These are phyloP conservation scores for Oreotrochilus melanogaster DNA, from an alignment of 2,113 vertebrate species.

Conservation along the genomic window DNA sequence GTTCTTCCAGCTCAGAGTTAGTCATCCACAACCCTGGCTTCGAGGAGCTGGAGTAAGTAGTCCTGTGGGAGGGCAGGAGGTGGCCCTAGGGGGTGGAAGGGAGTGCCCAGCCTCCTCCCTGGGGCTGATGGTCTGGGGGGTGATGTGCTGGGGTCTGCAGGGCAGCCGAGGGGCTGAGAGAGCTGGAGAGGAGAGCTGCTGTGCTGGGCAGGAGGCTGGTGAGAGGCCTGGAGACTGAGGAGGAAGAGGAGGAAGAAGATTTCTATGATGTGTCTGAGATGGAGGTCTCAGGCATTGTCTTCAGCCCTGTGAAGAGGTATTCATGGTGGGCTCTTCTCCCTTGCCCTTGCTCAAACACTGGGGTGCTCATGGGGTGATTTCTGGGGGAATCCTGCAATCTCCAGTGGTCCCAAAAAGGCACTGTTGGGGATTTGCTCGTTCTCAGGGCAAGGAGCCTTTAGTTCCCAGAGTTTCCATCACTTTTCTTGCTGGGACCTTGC, in stretches of 20 bases:
- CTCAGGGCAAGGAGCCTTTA: not conserved
- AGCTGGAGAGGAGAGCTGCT: constrained; percentile 79
- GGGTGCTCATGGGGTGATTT: not conserved
- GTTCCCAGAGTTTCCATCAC: not conserved
- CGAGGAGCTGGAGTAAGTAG: constrained; percentile 83
- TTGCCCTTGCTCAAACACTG: not conserved
- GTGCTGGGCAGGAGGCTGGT: constrained; percentile 83
- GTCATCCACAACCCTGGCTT: constrained; percentile 86
- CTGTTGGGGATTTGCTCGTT: not conserved
- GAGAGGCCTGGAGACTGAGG: constrained; percentile 76
- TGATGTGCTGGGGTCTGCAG: not conserved
- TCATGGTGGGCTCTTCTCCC: not conserved
- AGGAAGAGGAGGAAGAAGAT: constrained; percentile 79
- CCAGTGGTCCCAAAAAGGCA: not conserved
- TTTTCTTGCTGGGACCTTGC: not conserved
- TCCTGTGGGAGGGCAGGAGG: too few species aligned
- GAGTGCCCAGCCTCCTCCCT: rapidly evolving
- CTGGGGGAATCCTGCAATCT: not conserved
- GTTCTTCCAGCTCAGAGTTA: constrained; percentile 77
- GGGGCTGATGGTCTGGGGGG: rapidly evolving
- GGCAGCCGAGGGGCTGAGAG: not conserved
- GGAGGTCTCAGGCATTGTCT: constrained; percentile 80
- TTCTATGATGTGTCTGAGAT: constrained; percentile 83
- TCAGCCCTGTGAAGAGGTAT: constrained; percentile 89
- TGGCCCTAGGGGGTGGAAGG: not conserved